These are phyloP conservation scores for Papilio polyxenes DNA, from an alignment of 1,140 invertebrate species.

Conservation along the genomic window DNA sequence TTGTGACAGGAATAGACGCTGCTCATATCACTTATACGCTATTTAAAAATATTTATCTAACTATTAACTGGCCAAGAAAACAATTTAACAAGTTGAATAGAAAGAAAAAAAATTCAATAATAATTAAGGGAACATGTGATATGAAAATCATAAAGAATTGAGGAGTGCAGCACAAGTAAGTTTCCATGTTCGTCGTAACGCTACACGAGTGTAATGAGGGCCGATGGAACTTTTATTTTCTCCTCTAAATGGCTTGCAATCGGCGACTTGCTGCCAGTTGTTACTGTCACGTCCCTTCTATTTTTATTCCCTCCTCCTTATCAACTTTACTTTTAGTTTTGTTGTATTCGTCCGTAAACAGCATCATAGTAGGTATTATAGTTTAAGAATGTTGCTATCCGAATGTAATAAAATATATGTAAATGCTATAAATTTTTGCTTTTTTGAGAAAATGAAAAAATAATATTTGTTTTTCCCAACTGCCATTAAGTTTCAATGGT, in stretches of 20 bases:
- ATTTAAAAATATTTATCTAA: too few species aligned
- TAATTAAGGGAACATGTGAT: neutral
- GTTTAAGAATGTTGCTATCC: neutral
- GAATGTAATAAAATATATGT: neutral
- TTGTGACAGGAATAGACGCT: too few species aligned
- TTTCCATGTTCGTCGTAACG: neutral
- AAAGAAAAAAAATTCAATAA: neutral
- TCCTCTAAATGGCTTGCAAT: neutral
- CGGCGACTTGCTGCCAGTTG: neutral
- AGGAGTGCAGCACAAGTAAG: neutral
- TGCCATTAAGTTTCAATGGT: too few species aligned
- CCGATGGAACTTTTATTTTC: neutral
- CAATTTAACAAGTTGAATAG: neutral
- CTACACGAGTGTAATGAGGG: neutral
- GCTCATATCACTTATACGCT: too few species aligned
- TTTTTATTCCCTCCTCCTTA: constrained; percentile 3
- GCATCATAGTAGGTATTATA: neutral
- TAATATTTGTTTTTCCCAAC: too few species aligned
- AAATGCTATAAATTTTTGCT: too few species aligned
- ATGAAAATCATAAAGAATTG: neutral
- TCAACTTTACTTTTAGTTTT: constrained; percentile 4
- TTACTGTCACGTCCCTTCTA: neutral
- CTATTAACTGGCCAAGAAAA: neutral
- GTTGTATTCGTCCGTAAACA: neutral
- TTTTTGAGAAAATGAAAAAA: too few species aligned